Percentiles rank a stretch among this genome's conserved stretches.
phyloP scores from a whole-genome alignment of 2,888 invertebrate species.

The Lepidochrysops patricia region DNA sequence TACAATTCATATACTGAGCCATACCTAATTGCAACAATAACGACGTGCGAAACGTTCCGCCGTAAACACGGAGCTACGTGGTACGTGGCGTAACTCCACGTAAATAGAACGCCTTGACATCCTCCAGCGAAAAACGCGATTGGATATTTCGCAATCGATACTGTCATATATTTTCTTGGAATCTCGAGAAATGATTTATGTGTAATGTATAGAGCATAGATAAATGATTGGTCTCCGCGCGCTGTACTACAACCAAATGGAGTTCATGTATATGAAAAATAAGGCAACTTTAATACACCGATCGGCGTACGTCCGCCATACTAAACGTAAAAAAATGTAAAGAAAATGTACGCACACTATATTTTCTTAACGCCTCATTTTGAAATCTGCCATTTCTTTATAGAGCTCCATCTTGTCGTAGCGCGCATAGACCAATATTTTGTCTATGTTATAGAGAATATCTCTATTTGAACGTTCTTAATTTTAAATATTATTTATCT shows the following conservation, averaged over 20 bases:
- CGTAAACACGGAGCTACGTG: conserved; percentile 1
- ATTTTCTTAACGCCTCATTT: too few relatives aligned
- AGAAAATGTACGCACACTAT: too few relatives aligned
- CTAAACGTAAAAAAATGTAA: too few relatives aligned
- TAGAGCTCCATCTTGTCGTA: too few relatives aligned
- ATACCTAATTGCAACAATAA: neutral
- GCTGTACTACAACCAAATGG: neutral
- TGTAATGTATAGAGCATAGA: neutral
- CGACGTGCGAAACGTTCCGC: neutral
- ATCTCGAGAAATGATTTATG: neutral
- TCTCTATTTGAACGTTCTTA: too few relatives aligned
- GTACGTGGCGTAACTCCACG: conserved; percentile 20
- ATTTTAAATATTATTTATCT: too few relatives aligned
- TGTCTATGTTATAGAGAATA: too few relatives aligned
- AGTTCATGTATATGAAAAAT: too few relatives aligned
- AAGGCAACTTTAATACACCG: too few relatives aligned
- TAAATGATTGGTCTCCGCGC: neutral
- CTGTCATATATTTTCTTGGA: neutral
- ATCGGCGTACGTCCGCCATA: too few relatives aligned
- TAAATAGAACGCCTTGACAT: conserved; percentile 59
- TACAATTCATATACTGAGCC: neutral
- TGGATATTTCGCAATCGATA: neutral
- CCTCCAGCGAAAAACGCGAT: conserved; percentile 13
- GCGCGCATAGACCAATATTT: too few relatives aligned
- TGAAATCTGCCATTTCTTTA: too few relatives aligned